A percentile compares a stretch with the other conserved stretches of the same genome.
Conservation (phyloP, 2,113 vertebrate genomes). For the Zosterops borbonicus region DNA sequence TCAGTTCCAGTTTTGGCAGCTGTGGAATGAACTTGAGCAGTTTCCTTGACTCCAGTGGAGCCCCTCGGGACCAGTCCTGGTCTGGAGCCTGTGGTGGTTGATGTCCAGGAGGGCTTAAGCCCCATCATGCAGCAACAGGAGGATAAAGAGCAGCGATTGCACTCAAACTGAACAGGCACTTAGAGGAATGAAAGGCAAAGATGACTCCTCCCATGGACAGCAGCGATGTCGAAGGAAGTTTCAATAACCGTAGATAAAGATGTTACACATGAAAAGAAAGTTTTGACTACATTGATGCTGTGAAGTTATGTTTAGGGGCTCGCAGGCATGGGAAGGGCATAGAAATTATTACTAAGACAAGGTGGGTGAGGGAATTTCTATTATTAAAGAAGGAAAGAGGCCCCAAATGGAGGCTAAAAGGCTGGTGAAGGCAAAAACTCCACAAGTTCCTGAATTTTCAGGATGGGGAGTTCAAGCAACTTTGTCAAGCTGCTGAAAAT, state of each 20-base stretch:
- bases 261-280: neutral
- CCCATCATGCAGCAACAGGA: neutral
- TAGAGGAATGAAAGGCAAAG: slow-evolving; percentile 1
- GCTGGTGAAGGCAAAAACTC: neutral
- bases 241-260: neutral
- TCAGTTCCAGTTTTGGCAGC: neutral
- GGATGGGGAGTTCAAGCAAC: neutral
- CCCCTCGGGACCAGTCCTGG: fast-evolving
- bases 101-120: neutral
- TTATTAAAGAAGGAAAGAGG: neutral
- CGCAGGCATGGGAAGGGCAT: neutral
- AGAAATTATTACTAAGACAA: neutral
- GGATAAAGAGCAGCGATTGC: neutral
- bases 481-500: neutral
- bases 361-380: neutral
- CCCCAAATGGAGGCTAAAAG: neutral
- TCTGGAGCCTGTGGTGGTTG: neutral
- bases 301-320: slow-evolving; percentile 17
- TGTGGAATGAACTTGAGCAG: neutral
- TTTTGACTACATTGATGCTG: neutral
- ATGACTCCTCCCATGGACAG: neutral
- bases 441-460: neutral
- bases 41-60: neutral
- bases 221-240: neutral
- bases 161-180: neutral